Percentiles rank a stretch among this genome's conserved stretches.
These are phyloP conservation scores for Melinaea marsaeus DNA, from an alignment of 2,888 invertebrate species.

Conservation along the genomic window DNA sequence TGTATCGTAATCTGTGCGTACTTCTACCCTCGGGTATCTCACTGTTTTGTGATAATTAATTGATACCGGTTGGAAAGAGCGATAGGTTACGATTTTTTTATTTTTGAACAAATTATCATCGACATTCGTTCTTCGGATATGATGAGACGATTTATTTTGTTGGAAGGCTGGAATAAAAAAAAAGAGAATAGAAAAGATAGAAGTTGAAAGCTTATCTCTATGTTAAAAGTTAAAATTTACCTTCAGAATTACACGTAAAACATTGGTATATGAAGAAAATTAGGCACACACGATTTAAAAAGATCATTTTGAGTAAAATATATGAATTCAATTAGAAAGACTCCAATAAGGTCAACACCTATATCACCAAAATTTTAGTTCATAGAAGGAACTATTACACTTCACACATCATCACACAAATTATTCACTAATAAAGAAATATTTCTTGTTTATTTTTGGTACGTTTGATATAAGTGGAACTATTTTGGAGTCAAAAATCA, in stretches of 20 bases:
- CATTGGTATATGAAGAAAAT: constrained; percentile 20
- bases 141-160: constrained; percentile 58
- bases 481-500: constrained; percentile 3
- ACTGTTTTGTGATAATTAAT: constrained; percentile 57
- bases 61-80: constrained; percentile 64
- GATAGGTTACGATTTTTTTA: constrained; percentile 55
- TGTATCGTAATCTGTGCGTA: constrained; percentile 63
- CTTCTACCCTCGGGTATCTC: constrained; percentile 55
- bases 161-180: constrained; percentile 47
- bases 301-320: not conserved
- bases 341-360: too few relatives aligned
- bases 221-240: constrained; percentile 31
- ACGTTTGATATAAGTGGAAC: not conserved
- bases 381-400: too few relatives aligned
- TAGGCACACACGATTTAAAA: constrained; percentile 3
- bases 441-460: constrained; percentile 6
- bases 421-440: not conserved
- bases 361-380: too few relatives aligned
- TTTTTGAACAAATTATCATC: constrained; percentile 56
- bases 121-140: constrained; percentile 46
- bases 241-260: constrained; percentile 39
- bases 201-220: not conserved
- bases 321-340: not conserved
- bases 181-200: constrained; percentile 9
- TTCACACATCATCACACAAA: too few relatives aligned